Percentiles rank a stretch among this genome's conserved stretches.
These are phyloP conservation scores for Galaxea fascicularis DNA, from an alignment of 92 coral and sea anemone species.

Conservation along the genomic window DNA sequence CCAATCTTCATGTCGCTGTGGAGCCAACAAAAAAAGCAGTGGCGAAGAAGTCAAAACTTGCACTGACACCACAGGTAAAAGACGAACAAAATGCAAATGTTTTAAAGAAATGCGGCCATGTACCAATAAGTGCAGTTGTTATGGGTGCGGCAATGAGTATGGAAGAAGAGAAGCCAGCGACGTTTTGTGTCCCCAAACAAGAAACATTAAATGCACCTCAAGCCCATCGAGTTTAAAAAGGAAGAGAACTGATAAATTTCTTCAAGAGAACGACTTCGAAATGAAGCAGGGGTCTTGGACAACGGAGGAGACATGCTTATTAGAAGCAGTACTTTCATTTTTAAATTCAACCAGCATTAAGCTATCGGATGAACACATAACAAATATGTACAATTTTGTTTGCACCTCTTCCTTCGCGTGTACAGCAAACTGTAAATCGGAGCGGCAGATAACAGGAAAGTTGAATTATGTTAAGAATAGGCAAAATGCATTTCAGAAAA, in stretches of 20 bases:
- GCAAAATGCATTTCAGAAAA: slow-evolving; percentile 18
- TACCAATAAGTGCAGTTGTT: slow-evolving; percentile 19
- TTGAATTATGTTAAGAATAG: slow-evolving; percentile 8
- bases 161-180: slow-evolving; percentile 7
- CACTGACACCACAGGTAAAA: slow-evolving; percentile 31
- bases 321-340: slow-evolving; percentile 47
- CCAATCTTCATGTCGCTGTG: slow-evolving; percentile 1
- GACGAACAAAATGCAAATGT: slow-evolving; percentile 57
- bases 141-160: slow-evolving; percentile 33
- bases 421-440: slow-evolving; percentile 26
- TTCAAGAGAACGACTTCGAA: slow-evolving; percentile 25
- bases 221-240: slow-evolving; percentile 44
- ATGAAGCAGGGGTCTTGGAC: slow-evolving; percentile 56
- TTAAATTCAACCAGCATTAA: slow-evolving; percentile 39
- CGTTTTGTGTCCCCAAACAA: background rate
- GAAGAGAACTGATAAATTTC: slow-evolving; percentile 19
- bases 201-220: slow-evolving; percentile 36
- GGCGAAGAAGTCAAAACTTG: background rate
- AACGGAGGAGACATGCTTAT: slow-evolving; percentile 51
- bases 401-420: slow-evolving; percentile 21
- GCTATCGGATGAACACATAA: slow-evolving; percentile 44
- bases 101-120: slow-evolving; percentile 9
- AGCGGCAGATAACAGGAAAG: slow-evolving; percentile 34
- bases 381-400: slow-evolving; percentile 32
- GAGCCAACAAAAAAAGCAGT: slow-evolving; percentile 3